Base-by-base conservation (phyloP, 2,113 vertebrate species). In the Entelurus aequoreus region DNA sequence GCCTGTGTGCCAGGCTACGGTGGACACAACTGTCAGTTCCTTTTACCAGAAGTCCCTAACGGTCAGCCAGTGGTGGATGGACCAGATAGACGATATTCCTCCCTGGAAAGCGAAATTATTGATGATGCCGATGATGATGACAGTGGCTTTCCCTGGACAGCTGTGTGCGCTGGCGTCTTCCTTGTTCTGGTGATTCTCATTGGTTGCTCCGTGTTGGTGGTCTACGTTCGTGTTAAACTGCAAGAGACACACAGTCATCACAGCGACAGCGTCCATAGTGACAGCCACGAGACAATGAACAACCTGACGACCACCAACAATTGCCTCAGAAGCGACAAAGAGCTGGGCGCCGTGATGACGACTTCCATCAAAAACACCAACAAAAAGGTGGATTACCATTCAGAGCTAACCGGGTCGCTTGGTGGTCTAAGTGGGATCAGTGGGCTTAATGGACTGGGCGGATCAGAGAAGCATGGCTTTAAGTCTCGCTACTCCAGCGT, bases 341-440 rank as follows among this genome's bases (percentile, higher is more conserved):
- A 94, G 83, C 81, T 94, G 69, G 90, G 91, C 0, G 80, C 94
- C 48, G 90, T 95, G 73, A 92, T 95, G 74, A 83, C 95, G 51
- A 89, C 93, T 0, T 95, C 95, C 73, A 88, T 99, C 73, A 99
- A 99, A 90, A 98, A 99, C 88, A 99, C 93, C 35, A 99, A 99
- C 81, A 97, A 98, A 88, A 99, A 98, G 85, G 93, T 86, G 35
- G 97, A 98, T 88, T 93, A 94, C 82, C 93, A 93, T 46, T 91
- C 93, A 0, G 96, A 98, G 70, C 89, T 44, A 65, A 86, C 9
- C 58, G 89, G 84, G 44, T 87, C 87, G 7, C 57, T 86, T 46
- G 78, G 78, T 28, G 85, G 84, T 46, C 61, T 87, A 49, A 86
- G 80, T 73, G 84, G 81, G 67, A 84, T 83, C 64, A 66, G 81